Evolutionary conservation across 2,113 vertebrate genomes (phyloP).

Genomic region (Morone chrysops): DNA sequence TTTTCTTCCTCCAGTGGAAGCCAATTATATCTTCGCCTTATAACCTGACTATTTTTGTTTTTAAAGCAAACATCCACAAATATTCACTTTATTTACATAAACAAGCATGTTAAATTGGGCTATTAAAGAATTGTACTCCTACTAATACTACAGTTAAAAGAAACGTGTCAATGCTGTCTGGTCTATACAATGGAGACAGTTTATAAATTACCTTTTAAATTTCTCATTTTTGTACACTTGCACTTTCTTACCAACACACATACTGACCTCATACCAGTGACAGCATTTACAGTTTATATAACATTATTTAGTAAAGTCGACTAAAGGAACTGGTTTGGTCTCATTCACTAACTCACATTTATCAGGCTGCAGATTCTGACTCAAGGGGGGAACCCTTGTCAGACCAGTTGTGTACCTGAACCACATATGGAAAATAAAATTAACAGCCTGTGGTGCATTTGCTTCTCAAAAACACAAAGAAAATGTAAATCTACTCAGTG

Average conservation of each 20-base stretch:
- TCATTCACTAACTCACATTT: not conserved
- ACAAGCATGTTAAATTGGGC: not conserved
- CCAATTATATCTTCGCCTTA: not conserved
- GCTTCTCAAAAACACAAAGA: not conserved
- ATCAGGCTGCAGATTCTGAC: not conserved
- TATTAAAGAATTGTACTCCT: not conserved
- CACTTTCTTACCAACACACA: not conserved
- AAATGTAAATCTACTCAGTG: slow-evolving; percentile 48
- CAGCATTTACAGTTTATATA: too few relatives aligned
- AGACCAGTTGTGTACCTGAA: not conserved
- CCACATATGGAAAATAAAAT: not conserved
- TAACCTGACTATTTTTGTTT: not conserved
- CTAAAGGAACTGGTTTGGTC: not conserved
- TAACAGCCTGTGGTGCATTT: not conserved
- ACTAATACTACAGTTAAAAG: not conserved
- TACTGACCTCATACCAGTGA: too few relatives aligned
- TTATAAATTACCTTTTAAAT: not conserved
- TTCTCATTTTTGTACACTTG: not conserved
- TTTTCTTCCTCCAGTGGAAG: not conserved
- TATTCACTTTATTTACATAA: not conserved
- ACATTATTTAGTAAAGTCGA: too few relatives aligned
- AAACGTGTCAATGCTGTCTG: not conserved
- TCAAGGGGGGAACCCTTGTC: not conserved
- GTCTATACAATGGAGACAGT: not conserved
- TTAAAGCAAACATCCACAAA: not conserved